Base-by-base conservation (phyloP, 2,797 vertebrate species). In the Notoglanidium macrostoma region DNA sequence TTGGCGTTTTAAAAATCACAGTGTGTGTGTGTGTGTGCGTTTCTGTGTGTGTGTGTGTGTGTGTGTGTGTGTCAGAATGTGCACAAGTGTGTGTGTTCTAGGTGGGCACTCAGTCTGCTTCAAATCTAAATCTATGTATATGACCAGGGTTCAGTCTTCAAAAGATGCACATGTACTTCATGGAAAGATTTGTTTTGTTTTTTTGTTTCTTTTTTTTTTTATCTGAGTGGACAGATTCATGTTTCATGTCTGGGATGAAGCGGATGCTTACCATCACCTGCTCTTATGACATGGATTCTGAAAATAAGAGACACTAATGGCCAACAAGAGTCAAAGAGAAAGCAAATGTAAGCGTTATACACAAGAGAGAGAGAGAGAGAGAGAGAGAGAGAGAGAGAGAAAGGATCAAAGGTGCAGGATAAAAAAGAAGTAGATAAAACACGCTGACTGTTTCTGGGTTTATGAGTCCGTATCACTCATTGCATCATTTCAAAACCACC, bases 281-380 rank as follows among this genome's bases (percentile, higher is more conserved):
- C n/a, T 70, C 65, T 87, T 68, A 77, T 81, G 83, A 70, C 85
- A 84, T 26, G 8, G 46, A 84, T 90, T 70, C 26, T n/a, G n/a
- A n/a, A 59, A 76, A 61, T 86, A 65, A 76, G n/a, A 59, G 73
- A 32, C 54, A 68, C 14, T 59, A 76, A 82, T 46, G 78, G 55
- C 68, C 21, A 82, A 17, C 57, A 59, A 19, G 74, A 29, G 1
- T 35, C 12, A 14, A 23, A 63, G 40, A 29, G 8, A 78, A 17
- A 61, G 21, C 17, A 84, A 29, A 61, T 73, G 2, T 14, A n/a
- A 40, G 54, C 19, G 21, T 19, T 55, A 10, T 57, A 35, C 15
- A 83, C 78, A 40, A 35, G 8, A 15, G 59, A 17, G 26, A 84
- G 26, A 84, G 54, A 67, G 19, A 83, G 49, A 49, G 10, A 14